These are phyloP conservation scores for Meleagris gallopavo DNA, from an alignment of 2,113 vertebrate genomes.

Conservation along the genomic window DNA sequence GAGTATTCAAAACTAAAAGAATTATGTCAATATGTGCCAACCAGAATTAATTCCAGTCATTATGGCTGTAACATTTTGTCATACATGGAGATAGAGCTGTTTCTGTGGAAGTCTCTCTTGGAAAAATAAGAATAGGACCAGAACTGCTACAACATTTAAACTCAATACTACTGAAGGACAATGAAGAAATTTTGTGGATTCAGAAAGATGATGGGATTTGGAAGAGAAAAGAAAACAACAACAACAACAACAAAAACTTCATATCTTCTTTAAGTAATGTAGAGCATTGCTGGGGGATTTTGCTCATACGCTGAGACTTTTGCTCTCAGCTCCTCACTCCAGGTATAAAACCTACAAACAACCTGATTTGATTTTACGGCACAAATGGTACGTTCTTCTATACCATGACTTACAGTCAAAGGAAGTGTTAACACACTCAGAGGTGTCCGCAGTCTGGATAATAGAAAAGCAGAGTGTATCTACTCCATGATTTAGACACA, in stretches of 20 bases:
- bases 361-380: background rate
- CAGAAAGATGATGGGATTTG: background rate
- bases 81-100: background rate
- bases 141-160: background rate
- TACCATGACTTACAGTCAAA: too few relatives aligned
- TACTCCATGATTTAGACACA: background rate
- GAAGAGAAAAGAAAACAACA: background rate
- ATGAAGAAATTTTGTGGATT: background rate
- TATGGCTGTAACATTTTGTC: background rate
- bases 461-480: background rate
- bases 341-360: background rate
- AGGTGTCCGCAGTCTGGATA: background rate
- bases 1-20: background rate
- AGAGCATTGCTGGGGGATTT: background rate
- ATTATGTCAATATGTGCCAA: background rate
- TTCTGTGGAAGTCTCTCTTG: too few relatives aligned
- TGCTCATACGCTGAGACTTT: background rate
- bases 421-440: rapidly evolving
- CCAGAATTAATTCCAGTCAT: background rate
- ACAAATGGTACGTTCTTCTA: background rate
- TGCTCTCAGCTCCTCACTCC: background rate
- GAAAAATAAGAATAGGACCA: background rate
- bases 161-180: background rate
- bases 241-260: too few relatives aligned
- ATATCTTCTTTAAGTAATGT: background rate